These are phyloP conservation scores for Nephrotoma flavescens DNA, from an alignment of 2,888 invertebrate species.

Conservation along the genomic window DNA sequence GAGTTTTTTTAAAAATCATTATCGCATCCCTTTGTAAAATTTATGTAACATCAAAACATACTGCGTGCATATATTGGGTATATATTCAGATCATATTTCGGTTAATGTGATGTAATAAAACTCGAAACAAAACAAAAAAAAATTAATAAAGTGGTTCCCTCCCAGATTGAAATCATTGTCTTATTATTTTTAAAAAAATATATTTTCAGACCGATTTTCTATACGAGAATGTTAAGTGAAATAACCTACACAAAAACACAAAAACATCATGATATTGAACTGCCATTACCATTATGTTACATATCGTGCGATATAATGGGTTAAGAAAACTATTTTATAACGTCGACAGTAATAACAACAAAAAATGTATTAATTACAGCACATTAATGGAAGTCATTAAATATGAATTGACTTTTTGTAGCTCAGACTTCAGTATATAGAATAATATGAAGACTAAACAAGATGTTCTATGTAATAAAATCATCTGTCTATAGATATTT, in stretches of 20 bases:
- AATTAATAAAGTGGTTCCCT: not conserved
- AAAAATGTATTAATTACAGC: not conserved
- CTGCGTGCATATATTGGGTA: not conserved
- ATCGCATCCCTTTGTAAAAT: not conserved
- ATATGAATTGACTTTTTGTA: not conserved
- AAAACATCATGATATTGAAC: not conserved
- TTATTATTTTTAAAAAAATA: not conserved
- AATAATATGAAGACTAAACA: not conserved
- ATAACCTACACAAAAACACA: not conserved
- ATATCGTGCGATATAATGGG: not conserved
- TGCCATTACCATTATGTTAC: not conserved
- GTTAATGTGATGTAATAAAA: not conserved
- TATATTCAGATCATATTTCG: not conserved
- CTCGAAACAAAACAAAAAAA: not conserved
- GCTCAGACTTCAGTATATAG: not conserved
- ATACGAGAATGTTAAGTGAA: not conserved
- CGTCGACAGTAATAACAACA: not conserved
- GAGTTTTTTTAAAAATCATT: not conserved
- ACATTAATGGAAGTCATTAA: not conserved
- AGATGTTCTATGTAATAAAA: not conserved
- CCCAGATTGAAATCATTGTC: not conserved
- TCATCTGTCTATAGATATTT: not conserved
- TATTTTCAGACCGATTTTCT: not conserved
- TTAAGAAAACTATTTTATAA: not conserved
- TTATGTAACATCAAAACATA: not conserved